phyloP scores from a whole-genome alignment of 2,888 invertebrate genomes.

The Apotomis capreana region DNA sequence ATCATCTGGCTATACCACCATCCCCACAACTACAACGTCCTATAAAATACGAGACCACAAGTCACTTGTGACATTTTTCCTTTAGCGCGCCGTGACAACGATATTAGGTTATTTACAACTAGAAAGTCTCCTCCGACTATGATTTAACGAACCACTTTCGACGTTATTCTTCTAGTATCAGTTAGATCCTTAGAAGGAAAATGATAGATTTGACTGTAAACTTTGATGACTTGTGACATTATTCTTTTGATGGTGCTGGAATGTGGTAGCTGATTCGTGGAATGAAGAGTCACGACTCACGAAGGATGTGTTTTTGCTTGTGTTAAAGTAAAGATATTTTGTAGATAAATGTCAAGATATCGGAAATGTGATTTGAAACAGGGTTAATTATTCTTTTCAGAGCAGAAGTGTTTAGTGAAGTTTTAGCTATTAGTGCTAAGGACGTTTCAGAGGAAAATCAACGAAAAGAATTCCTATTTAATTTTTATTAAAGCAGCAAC shows the following conservation, averaged over 20 bases:
- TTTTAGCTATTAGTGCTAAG: no score
- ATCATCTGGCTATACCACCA: conserved; percentile 14
- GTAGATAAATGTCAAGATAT: neutral
- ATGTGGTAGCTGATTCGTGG: conserved; percentile 27
- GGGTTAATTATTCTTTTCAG: neutral
- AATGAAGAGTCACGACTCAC: conserved; percentile 13
- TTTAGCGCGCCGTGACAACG: neutral
- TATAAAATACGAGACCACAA: neutral
- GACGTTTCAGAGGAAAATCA: no score
- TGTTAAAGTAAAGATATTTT: conserved; percentile 2
- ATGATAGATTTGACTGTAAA: neutral
- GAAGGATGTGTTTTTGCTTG: conserved; percentile 2
- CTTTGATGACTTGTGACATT: conserved; percentile 4
- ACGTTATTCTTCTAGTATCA: neutral
- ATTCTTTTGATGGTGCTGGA: neutral
- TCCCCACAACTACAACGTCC: neutral
- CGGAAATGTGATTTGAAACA: neutral
- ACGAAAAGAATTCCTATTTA: no score
- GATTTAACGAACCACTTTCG: neutral
- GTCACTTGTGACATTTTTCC: neutral
- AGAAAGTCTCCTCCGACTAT: neutral
- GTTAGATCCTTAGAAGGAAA: neutral
- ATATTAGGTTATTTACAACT: neutral
- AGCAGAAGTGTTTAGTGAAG: no score
- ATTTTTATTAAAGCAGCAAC: no score